Base-by-base conservation (phyloP, 2,797 vertebrate genomes). In the Pogonophryne albipinna region DNA sequence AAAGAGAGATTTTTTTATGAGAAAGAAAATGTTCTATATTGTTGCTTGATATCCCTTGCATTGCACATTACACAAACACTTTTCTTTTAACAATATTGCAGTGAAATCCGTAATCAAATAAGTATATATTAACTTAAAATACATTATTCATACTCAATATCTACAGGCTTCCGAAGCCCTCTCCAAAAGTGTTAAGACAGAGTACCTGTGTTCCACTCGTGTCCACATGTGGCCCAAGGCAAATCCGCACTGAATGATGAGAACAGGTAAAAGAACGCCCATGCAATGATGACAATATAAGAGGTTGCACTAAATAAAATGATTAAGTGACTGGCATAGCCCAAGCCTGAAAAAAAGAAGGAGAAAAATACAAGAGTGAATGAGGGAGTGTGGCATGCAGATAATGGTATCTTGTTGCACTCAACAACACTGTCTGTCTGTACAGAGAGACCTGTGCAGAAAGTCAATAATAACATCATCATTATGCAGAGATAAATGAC, bases 161-260 rank as follows among this genome's bases (percentile, higher is more conserved):
- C 20, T 7, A 23, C 27, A 58, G n/a, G 0, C 4, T 19, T 23
- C 16, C 4, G 1, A 53, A 45, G 17, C 6, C 3, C 70, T 45
- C 1, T 0, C 4, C 14, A 59, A 53, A 47, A 41, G 58, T 6
- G 66, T 10, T 23, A 67, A 63, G 57, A 20, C 49, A 6, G 17
- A 17, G 16, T 69, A 90, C 92, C 91, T 88, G 92, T 92, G 79
- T 93, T 93, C 91, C 92, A 93, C 20, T 87, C 59, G 58, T 93
- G 44, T 42, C 79, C 86, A 78, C 92, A 92, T n/a, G 82, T 74
- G 19, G 87, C 80, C 92, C 91, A 92, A 8, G 90, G 91, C 27
- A 92, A 58, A 0, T 91, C 84, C 2, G 72, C 53, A 55, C 82
- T 85, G 71, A 93, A 92, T 71, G 91, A 92, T 6, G 68, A 70